Base-by-base conservation (phyloP, 2,888 invertebrate species). In the Alsophila aescularia region DNA sequence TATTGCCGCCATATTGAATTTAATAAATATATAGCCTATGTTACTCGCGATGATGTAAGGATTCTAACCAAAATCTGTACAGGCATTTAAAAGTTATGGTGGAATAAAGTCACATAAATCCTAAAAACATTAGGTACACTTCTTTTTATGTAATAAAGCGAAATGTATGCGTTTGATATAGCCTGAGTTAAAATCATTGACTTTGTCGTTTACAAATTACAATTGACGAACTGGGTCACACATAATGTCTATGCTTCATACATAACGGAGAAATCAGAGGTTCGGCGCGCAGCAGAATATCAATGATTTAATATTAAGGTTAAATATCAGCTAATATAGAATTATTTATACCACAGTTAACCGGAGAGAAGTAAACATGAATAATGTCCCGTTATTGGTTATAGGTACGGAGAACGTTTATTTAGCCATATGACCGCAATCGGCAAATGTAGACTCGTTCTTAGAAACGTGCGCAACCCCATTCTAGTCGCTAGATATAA, bases 391-490 rank as follows among this genome's bases (percentile, higher is more conserved):
- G 70, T 70, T 70, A 70, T 55, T 55, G 50, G 52, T 50, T 51
- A 44, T 39, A 24, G 8, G 7, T 2, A 50, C 58, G 52, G 43
- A 49, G 39, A 64, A 56, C 60, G 47, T 56, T 58, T 57, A 45
- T 55, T 44, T 55, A 40, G 42, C 52, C 44, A 57, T 67, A 64
- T 68, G 62, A 67, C 64, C 67, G 67, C 68, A 63, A 68, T 69
- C 62, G 60, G 60, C 21, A 57, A 64, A 69, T 70, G 56, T 57
- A 58, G 60, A 64, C 27, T 60, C 57, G 42, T 70, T 69, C 59
- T 58, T 31, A 55, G 64, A 62, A 70, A 64, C 27, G 42, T 45
- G 49, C 39, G 44, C 49, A 44, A 44, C 39, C 44, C 35, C 45
- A 16, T 41, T 45, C 21, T 44, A 29, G 45, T 45, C 16, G 34